These are phyloP conservation scores for Clytia hemisphaerica DNA, from an alignment of 30 jellyfish, hydroid and myxozoan genomes.

Conservation along the genomic window DNA sequence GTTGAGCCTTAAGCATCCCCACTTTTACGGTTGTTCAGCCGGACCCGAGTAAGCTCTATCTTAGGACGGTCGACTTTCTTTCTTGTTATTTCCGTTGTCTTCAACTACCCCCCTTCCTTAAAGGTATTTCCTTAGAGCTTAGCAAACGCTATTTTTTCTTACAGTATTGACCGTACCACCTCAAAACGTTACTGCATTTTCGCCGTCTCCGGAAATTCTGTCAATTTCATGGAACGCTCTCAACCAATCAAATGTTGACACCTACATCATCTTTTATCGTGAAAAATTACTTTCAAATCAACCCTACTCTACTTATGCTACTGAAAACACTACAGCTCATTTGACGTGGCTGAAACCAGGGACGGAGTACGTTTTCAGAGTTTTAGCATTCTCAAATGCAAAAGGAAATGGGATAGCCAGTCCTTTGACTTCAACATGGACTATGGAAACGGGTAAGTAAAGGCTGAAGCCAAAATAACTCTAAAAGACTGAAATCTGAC, in stretches of 20 bases:
- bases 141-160: too few relatives aligned
- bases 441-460: slow-evolving; percentile 42
- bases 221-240: slow-evolving; percentile 43
- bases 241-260: slow-evolving; percentile 30
- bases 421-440: slow-evolving; percentile 1
- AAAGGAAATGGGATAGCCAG: slow-evolving; percentile 68
- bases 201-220: slow-evolving; percentile 18
- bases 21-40: too few relatives aligned
- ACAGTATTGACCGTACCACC: slow-evolving; percentile 22
- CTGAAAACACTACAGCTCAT: slow-evolving; percentile 7
- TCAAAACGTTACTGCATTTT: neutral
- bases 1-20: too few relatives aligned
- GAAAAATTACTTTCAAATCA: neutral
- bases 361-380: slow-evolving; percentile 42
- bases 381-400: slow-evolving; percentile 50
- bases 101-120: too few relatives aligned
- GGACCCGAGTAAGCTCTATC: too few relatives aligned
- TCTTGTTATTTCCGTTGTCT: too few relatives aligned
- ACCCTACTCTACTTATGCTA: slow-evolving; percentile 2
- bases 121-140: too few relatives aligned
- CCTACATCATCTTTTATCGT: slow-evolving; percentile 53
- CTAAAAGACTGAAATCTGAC: too few relatives aligned
- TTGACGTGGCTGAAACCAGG: slow-evolving; percentile 35
- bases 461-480: too few relatives aligned
- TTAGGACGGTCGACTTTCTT: too few relatives aligned